Percentiles rank a stretch among this genome's conserved stretches.
Evolutionary conservation across 1,140 invertebrate genomes (phyloP).

Genomic region (Drosophila suzukii): DNA sequence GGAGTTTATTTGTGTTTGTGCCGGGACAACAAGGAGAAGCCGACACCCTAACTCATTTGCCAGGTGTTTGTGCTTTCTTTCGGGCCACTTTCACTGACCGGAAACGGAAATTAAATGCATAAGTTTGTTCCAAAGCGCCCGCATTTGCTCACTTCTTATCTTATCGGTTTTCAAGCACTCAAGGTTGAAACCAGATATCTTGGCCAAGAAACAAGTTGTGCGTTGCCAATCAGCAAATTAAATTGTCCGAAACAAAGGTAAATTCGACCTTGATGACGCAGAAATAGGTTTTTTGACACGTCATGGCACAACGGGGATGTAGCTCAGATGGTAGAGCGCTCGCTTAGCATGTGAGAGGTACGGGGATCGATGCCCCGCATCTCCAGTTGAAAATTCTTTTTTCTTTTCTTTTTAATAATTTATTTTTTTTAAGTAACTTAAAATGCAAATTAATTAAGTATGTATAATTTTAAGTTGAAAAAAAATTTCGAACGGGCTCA

Average conservation of each 20-base stretch:
- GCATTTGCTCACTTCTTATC: constrained; percentile 50
- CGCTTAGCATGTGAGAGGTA: constrained; percentile 94
- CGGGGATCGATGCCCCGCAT: constrained; percentile 92
- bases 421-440: background rate
- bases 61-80: constrained; percentile 73
- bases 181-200: constrained; percentile 10
- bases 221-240: background rate
- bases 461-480: background rate
- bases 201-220: constrained; percentile 16
- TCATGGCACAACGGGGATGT: constrained; percentile 31
- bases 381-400: constrained; percentile 62
- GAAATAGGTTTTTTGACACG: background rate
- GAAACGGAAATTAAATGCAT: constrained; percentile 81
- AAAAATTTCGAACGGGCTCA: constrained; percentile 85
- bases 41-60: constrained; percentile 7
- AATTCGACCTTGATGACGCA: background rate
- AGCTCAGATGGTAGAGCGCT: constrained; percentile 93
- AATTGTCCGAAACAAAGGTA: background rate
- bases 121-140: constrained; percentile 59
- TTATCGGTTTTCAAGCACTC: constrained; percentile 25
- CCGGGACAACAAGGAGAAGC: constrained; percentile 44
- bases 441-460: background rate
- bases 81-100: constrained; percentile 71
- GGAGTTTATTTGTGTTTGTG: constrained; percentile 73
- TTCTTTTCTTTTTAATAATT: constrained; percentile 86